Evolutionary conservation across 1,140 invertebrate species (phyloP).

Genomic region (Portunus trituberculatus): DNA sequence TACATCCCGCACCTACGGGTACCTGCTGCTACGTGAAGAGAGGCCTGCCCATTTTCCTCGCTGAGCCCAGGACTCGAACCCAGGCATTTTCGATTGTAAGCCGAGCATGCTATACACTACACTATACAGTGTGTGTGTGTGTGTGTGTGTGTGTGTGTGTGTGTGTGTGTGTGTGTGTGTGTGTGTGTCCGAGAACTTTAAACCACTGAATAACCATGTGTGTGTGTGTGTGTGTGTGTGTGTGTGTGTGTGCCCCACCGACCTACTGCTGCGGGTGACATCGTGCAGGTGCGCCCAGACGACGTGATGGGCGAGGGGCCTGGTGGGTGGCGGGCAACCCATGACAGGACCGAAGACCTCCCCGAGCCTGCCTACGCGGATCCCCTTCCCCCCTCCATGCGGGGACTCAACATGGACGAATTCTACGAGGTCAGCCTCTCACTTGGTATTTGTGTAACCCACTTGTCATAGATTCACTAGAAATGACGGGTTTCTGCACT

Average conservation of each 20-base stretch:
- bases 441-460: background rate
- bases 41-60: too few relatives aligned
- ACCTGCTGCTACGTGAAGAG: too few relatives aligned
- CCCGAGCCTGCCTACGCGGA: constrained; percentile 85
- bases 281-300: constrained; percentile 78
- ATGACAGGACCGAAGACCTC: constrained; percentile 59
- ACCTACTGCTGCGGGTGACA: background rate
- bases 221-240: constrained; percentile 56
- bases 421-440: constrained; percentile 84
- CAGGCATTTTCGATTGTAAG: too few relatives aligned
- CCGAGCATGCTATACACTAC: too few relatives aligned
- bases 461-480: background rate
- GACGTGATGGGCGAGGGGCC: constrained; percentile 70
- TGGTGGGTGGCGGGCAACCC: constrained; percentile 59
- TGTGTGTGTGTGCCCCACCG: background rate
- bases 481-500: too few relatives aligned
- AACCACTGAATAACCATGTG: constrained; percentile 2
- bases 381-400: constrained; percentile 91
- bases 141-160: too few relatives aligned
- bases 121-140: too few relatives aligned
- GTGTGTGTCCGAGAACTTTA: background rate
- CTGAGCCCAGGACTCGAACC: too few relatives aligned
- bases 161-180: constrained; percentile 32
- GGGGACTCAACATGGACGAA: constrained; percentile 87
- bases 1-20: too few relatives aligned